These are phyloP conservation scores for Corythornis cristatus DNA, from an alignment of 2,113 vertebrate genomes.

Conservation along the genomic window DNA sequence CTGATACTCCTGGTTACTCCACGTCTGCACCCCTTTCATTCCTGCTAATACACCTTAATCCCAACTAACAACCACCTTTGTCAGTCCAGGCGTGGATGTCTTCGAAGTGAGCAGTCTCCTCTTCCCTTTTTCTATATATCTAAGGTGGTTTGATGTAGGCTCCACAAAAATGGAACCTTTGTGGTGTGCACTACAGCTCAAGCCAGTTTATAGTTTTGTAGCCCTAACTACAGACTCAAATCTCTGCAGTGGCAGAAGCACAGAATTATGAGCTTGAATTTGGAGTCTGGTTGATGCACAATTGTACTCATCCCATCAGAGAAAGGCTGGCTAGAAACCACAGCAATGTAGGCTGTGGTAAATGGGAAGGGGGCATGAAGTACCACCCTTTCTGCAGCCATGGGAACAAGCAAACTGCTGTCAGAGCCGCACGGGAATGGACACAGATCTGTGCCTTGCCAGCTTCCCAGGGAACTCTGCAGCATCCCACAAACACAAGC, in stretches of 20 bases:
- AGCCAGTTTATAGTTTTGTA: background rate
- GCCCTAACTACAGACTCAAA: background rate
- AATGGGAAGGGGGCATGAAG: background rate
- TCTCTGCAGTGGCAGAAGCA: background rate
- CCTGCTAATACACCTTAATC: conserved; percentile 26
- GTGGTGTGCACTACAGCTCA: background rate
- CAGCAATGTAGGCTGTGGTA: accelerated
- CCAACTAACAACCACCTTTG: background rate
- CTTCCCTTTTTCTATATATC: background rate
- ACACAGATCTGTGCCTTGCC: background rate
- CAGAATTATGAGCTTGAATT: background rate
- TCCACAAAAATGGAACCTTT: background rate
- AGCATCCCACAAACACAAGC: background rate
- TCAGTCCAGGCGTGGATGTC: background rate
- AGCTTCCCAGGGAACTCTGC: background rate
- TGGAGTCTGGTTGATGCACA: background rate
- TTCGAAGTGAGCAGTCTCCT: background rate
- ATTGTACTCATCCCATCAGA: background rate
- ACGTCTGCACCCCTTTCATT: background rate
- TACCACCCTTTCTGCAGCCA: background rate
- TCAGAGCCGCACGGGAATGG: accelerated
- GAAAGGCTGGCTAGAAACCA: background rate
- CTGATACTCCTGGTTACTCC: background rate
- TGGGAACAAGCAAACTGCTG: background rate
- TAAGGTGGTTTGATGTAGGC: background rate